Evolutionary conservation across 2,113 vertebrate genomes (phyloP).

Genomic region (Podarcis cretensis): DNA sequence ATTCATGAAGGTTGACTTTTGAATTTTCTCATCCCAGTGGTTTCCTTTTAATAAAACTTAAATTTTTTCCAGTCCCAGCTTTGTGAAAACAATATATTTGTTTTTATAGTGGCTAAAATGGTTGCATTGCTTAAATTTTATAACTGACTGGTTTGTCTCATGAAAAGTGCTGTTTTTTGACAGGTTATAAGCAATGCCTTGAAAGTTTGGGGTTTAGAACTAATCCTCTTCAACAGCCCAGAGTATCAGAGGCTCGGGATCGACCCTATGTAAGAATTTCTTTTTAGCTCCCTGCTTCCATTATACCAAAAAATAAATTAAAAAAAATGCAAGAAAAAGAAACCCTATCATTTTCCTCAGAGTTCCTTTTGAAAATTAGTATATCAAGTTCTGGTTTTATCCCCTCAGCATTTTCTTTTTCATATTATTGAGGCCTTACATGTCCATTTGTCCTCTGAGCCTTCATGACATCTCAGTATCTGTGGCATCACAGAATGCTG

Average conservation of each 20-base stretch:
- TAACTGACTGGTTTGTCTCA: slow-evolving; percentile 53
- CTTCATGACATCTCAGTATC: slow-evolving; percentile 28
- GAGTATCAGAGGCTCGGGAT: slow-evolving; percentile 96
- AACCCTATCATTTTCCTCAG: slow-evolving; percentile 14
- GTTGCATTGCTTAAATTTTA: slow-evolving; percentile 54
- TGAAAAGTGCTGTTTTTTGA: slow-evolving; percentile 63
- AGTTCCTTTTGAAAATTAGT: slow-evolving; percentile 24
- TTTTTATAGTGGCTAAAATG: slow-evolving; percentile 31
- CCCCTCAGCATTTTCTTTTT: slow-evolving; percentile 21
- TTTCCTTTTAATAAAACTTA: slow-evolving; percentile 28
- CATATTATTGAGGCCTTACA: slow-evolving; percentile 20
- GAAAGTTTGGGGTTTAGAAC: slow-evolving; percentile 97
- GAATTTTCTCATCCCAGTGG: slow-evolving; percentile 1
- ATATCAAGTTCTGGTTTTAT: slow-evolving; percentile 38
- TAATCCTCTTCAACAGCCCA: slow-evolving; percentile 97
- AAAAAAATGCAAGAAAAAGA: slow-evolving; percentile 5
- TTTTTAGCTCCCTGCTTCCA: slow-evolving; percentile 52
- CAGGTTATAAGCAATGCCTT: slow-evolving; percentile 99
- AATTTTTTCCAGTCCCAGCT: not conserved
- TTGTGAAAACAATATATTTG: slow-evolving; percentile 36
- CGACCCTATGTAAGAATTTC: slow-evolving; percentile 90
- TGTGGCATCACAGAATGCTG: slow-evolving; percentile 40
- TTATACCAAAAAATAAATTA: slow-evolving; percentile 14
- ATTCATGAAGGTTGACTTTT: slow-evolving; percentile 33
- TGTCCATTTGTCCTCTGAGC: slow-evolving; percentile 39